These are phyloP conservation scores for Rousettus madagascariensis DNA, from an alignment of 2,797 vertebrate species.

Conservation along the genomic window DNA sequence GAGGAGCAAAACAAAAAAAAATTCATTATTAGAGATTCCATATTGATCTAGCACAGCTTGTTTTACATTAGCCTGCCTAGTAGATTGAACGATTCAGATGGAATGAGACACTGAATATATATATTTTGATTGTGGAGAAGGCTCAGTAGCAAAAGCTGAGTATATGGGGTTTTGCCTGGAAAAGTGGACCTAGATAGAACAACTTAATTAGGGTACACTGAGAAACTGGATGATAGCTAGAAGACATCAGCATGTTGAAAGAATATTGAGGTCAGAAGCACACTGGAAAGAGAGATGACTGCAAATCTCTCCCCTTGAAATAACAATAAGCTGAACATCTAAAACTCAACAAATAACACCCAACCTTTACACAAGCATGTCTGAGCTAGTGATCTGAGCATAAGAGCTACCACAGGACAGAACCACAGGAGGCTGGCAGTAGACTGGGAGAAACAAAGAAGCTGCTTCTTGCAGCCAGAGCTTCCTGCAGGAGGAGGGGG, in stretches of 20 bases:
- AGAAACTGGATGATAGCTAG: neutral
- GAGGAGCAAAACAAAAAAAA: neutral
- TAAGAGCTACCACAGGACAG: no score
- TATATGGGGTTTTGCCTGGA: neutral
- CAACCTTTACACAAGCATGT: no score
- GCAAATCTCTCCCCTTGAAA: no score
- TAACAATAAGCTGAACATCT: no score
- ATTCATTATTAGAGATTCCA: neutral
- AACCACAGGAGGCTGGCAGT: no score
- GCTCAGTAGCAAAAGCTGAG: neutral
- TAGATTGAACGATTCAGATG: neutral
- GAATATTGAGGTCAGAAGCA: neutral
- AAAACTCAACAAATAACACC: no score
- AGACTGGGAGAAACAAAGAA: no score
- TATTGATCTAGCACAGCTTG: neutral
- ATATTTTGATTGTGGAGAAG: neutral
- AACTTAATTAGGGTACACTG: neutral
- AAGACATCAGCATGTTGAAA: neutral
- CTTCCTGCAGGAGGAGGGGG: no score
- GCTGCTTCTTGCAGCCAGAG: no score
- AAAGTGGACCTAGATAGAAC: neutral
- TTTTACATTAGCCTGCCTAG: conserved; percentile 4
- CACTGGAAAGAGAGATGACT: no score
- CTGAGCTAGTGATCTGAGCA: no score
- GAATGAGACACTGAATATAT: neutral